A percentile compares a stretch with the other conserved stretches of the same genome.
Conservation (phyloP, 2,113 vertebrate species). For the Lagopus muta region DNA sequence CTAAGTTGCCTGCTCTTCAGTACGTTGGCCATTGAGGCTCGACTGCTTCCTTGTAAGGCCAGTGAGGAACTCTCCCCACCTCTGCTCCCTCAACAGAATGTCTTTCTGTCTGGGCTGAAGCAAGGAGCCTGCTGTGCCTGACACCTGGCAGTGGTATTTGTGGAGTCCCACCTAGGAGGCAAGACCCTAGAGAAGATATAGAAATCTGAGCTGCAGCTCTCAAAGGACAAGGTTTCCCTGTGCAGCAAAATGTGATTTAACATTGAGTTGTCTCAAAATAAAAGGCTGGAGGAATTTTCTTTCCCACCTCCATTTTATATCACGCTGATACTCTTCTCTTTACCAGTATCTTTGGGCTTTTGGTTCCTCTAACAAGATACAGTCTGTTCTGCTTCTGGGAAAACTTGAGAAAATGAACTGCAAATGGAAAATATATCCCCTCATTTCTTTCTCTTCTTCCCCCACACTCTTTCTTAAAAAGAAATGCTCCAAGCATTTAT, state of each 20-base stretch:
- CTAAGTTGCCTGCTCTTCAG: background rate
- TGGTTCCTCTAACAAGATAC: slow-evolving; percentile 25
- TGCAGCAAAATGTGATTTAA: accelerated
- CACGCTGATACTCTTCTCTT: slow-evolving; percentile 21
- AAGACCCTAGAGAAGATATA: background rate
- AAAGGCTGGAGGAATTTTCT: slow-evolving; percentile 15
- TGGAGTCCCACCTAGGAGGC: background rate
- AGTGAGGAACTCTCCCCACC: background rate
- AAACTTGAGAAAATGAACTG: slow-evolving; percentile 41
- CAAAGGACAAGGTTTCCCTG: accelerated
- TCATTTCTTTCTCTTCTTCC: slow-evolving; percentile 33
- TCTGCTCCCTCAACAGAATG: background rate
- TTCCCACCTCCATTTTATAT: background rate
- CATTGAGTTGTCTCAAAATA: slow-evolving; percentile 13
- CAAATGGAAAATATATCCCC: slow-evolving; percentile 54
- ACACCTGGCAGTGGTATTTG: background rate
- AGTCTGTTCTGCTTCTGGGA: slow-evolving; percentile 58
- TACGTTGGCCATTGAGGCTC: background rate
- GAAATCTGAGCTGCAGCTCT: background rate
- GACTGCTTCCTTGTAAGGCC: background rate
- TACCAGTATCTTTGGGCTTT: slow-evolving; percentile 45
- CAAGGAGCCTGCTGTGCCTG: background rate
- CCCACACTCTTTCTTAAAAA: background rate
- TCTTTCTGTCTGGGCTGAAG: background rate
- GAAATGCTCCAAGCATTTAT: background rate